Evolutionary conservation across 1,140 invertebrate species (phyloP).

Genomic region (Hyposmocoma kahamanoa): DNA sequence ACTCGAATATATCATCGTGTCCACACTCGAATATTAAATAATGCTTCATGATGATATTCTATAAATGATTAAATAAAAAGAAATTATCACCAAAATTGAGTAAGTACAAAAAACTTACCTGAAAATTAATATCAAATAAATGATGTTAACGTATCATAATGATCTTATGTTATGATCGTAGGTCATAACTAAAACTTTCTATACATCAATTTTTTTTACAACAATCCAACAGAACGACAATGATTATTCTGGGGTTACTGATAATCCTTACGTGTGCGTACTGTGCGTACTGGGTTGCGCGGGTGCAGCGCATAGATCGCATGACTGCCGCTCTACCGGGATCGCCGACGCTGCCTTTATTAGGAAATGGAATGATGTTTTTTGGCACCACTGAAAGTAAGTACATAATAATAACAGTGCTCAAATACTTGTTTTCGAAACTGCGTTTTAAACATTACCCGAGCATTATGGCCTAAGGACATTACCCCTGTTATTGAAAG

Average conservation of each 20-base stretch:
- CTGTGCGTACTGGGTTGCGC: constrained; percentile 25
- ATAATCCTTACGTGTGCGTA: constrained; percentile 17
- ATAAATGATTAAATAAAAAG: too few relatives aligned
- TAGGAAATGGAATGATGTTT: constrained; percentile 75
- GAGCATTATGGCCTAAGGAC: neutral
- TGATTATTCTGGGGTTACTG: constrained; percentile 33
- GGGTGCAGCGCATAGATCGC: constrained; percentile 26
- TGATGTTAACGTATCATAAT: too few relatives aligned
- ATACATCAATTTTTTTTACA: too few relatives aligned
- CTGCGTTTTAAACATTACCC: neutral
- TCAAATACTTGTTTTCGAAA: neutral
- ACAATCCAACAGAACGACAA: too few relatives aligned
- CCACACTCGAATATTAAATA: too few relatives aligned
- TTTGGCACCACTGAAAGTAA: constrained; percentile 69
- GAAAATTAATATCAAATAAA: too few relatives aligned
- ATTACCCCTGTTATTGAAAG: neutral
- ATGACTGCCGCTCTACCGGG: constrained; percentile 59
- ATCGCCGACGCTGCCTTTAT: constrained; percentile 71
- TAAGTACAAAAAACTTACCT: too few relatives aligned
- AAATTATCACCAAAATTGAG: too few relatives aligned
- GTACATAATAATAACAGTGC: constrained; percentile 12
- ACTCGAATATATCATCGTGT: too few relatives aligned
- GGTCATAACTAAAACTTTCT: too few relatives aligned
- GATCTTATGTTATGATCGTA: too few relatives aligned
- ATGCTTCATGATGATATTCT: too few relatives aligned